A percentile compares a stretch with the other conserved stretches of the same genome.
Evolutionary conservation across 2,113 vertebrate species (phyloP).

Genomic region (Bujurquina vittata): DNA sequence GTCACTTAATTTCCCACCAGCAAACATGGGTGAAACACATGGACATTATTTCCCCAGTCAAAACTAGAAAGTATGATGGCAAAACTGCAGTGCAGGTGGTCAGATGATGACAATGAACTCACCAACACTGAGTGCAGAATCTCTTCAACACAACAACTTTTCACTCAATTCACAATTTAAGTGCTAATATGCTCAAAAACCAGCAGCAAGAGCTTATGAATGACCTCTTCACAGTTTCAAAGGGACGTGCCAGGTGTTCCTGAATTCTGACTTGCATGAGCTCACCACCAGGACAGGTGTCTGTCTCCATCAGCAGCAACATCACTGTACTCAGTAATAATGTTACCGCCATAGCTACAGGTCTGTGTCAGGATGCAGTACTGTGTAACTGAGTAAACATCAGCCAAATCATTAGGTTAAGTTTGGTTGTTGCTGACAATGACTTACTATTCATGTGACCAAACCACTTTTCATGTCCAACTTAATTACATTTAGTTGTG

Average conservation of each 20-base stretch:
- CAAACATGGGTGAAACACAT: neutral
- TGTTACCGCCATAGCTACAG: too few relatives aligned
- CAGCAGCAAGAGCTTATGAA: neutral
- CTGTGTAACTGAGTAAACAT: neutral
- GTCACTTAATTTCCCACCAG: neutral
- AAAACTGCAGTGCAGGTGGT: neutral
- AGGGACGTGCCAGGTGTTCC: neutral
- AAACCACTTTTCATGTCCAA: neutral
- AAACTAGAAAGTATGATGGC: accelerated
- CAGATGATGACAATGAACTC: neutral
- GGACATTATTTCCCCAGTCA: neutral
- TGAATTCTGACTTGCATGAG: neutral
- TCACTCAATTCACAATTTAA: neutral
- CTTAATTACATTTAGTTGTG: neutral
- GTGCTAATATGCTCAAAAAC: neutral
- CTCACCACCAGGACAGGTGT: too few relatives aligned
- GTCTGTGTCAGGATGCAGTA: neutral
- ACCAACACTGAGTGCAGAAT: too few relatives aligned
- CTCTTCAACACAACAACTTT: too few relatives aligned
- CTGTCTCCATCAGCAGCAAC: neutral
- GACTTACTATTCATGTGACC: neutral
- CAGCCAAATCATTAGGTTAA: neutral
- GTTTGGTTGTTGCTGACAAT: neutral
- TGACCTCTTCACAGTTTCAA: neutral
- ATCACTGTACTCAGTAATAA: neutral